Evolutionary conservation across 2,888 invertebrate species (phyloP).

Genomic region (Leucophora obtusa): DNA sequence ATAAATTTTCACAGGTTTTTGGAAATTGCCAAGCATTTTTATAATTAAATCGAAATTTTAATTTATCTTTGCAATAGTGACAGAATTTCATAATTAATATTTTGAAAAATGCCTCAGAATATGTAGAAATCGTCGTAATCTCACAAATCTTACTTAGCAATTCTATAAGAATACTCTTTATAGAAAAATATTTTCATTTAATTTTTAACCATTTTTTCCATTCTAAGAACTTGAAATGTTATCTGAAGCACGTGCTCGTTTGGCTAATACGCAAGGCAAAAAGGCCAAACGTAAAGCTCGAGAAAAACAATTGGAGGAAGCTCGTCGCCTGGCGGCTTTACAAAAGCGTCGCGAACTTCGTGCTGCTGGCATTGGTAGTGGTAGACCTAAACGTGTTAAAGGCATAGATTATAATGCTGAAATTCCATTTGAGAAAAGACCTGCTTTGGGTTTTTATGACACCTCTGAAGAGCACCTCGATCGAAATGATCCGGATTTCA

Average conservation of each 20-base stretch:
- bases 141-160: too few relatives aligned
- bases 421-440: conserved; percentile 97
- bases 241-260: conserved; percentile 97
- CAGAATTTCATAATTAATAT: too few relatives aligned
- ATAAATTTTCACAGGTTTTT: too few relatives aligned
- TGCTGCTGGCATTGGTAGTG: conserved; percentile 93
- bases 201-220: conserved; percentile 26
- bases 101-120: too few relatives aligned
- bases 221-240: conserved; percentile 96
- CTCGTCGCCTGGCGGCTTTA: conserved; percentile 94
- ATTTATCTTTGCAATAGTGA: too few relatives aligned
- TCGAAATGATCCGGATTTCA: conserved; percentile 93
- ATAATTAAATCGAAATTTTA: too few relatives aligned
- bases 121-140: too few relatives aligned
- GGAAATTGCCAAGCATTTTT: too few relatives aligned
- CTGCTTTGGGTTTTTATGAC: conserved; percentile 96
- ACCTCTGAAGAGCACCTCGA: conserved; percentile 93
- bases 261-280: conserved; percentile 98
- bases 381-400: conserved; percentile 82
- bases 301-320: conserved; percentile 99
- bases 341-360: conserved; percentile 98
- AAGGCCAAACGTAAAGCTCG: conserved; percentile 96
- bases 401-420: conserved; percentile 98
- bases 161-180: not conserved
- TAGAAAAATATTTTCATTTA: not conserved